phyloP scores from a whole-genome alignment of 2,797 vertebrate genomes.

The Esox lucius region DNA sequence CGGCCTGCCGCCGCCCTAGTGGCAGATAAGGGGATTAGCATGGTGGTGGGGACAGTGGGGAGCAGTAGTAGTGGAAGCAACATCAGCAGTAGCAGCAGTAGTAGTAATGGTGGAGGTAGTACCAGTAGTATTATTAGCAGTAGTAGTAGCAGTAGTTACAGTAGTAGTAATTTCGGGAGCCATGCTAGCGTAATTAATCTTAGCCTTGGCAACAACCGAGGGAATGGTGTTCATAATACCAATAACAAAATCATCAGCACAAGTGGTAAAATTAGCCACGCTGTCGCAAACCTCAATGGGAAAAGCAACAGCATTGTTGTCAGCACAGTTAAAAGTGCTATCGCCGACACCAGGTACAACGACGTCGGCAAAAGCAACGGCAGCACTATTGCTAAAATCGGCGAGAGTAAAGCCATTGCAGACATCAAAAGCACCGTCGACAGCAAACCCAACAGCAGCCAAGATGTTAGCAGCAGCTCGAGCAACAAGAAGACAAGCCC shows the following conservation, averaged over 20 bases:
- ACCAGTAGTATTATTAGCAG: slow-evolving; percentile 35
- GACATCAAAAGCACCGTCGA: slow-evolving; percentile 50
- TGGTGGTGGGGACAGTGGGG: slow-evolving; percentile 75
- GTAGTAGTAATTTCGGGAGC: slow-evolving; percentile 31
- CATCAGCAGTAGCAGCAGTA: slow-evolving; percentile 73
- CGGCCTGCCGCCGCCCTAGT: slow-evolving; percentile 74
- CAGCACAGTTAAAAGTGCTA: slow-evolving; percentile 45
- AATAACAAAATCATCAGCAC: slow-evolving; percentile 57
- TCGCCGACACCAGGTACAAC: slow-evolving; percentile 51
- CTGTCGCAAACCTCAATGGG: slow-evolving; percentile 36
- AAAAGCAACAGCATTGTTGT: slow-evolving; percentile 41
- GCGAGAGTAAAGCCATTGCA: slow-evolving; percentile 31
- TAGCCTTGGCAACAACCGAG: slow-evolving; percentile 47
- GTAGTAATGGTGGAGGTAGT: slow-evolving; percentile 34
- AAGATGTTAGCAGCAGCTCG: slow-evolving; percentile 6
- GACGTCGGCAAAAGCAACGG: slow-evolving; percentile 33
- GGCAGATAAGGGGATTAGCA: slow-evolving; percentile 76
- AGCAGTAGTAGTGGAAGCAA: slow-evolving; percentile 71
- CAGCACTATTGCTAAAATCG: slow-evolving; percentile 33
- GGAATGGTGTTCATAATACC: slow-evolving; percentile 58
- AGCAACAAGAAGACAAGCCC: slow-evolving; percentile 42
- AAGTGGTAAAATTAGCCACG: slow-evolving; percentile 51
- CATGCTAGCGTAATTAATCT: slow-evolving; percentile 66
- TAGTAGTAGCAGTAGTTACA: slow-evolving; percentile 25
- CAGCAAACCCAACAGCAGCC: slow-evolving; percentile 28